These are phyloP conservation scores for Drosophila affinis DNA, from an alignment of 2,888 invertebrate genomes.

Conservation along the genomic window DNA sequence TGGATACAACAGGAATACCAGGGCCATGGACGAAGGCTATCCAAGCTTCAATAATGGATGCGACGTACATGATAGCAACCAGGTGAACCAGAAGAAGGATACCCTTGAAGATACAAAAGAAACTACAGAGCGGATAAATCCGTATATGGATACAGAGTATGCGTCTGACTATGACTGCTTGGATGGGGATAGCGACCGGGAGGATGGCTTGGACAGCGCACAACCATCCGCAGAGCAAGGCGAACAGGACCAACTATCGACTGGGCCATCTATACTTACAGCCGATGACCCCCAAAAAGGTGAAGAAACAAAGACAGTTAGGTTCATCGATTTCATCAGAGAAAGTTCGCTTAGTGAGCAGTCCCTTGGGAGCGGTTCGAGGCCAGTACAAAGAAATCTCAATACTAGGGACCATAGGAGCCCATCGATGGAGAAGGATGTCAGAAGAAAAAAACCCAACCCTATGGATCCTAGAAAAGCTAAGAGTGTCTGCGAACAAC, in stretches of 20 bases:
- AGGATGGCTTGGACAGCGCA: not conserved
- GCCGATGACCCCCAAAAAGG: not conserved
- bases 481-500: not conserved
- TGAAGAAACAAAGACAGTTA: not conserved
- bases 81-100: too few species aligned
- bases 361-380: not conserved
- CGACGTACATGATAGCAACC: not conserved
- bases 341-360: not conserved
- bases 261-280: not conserved
- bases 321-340: not conserved
- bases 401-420: not conserved
- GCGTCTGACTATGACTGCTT: too few species aligned
- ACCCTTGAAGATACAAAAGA: too few species aligned
- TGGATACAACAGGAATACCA: not conserved
- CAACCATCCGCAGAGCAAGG: not conserved
- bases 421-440: not conserved
- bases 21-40: not conserved
- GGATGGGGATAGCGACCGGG: not conserved
- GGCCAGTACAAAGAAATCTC: not conserved
- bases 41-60: not conserved
- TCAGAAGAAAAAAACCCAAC: not conserved
- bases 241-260: not conserved
- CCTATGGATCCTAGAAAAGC: not conserved
- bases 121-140: too few species aligned
- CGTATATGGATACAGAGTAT: too few species aligned